A percentile compares a stretch with the other conserved stretches of the same genome.
These are phyloP conservation scores for Leptoclinus maculatus DNA, from an alignment of 2,797 vertebrate genomes.

Conservation along the genomic window DNA sequence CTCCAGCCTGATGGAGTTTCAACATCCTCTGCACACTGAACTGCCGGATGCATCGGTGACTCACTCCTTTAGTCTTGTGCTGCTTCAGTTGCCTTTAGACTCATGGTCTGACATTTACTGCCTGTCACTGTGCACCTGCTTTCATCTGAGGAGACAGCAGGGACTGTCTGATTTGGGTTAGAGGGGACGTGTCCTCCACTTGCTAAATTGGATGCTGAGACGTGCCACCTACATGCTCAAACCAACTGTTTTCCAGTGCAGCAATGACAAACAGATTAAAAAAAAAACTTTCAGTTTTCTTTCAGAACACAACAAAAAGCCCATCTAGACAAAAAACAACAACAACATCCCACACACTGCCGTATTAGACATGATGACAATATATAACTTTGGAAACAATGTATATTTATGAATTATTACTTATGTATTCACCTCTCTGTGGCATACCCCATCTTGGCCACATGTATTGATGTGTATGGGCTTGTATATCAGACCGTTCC, in stretches of 20 bases:
- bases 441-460: neutral
- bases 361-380: neutral
- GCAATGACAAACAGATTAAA: neutral
- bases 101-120: conserved; percentile 71
- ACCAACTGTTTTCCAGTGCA: conserved; percentile 14
- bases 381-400: neutral
- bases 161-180: conserved; percentile 7
- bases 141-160: conserved; percentile 56
- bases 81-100: conserved; percentile 38
- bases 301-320: neutral
- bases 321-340: neutral
- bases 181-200: neutral
- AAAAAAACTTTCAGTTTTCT: neutral
- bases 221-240: neutral
- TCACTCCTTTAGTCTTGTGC: conserved; percentile 51
- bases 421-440: neutral
- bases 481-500: too few relatives aligned
- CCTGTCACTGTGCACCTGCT: conserved; percentile 46
- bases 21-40: conserved; percentile 40
- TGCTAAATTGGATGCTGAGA: conserved; percentile 18
- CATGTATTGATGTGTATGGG: conserved; percentile 4
- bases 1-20: neutral
- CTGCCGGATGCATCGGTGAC: conserved; percentile 48
- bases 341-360: conserved; percentile 5
- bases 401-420: neutral